Evolutionary conservation across 2,113 vertebrate genomes (phyloP).

Genomic region (Peromyscus maniculatus): DNA sequence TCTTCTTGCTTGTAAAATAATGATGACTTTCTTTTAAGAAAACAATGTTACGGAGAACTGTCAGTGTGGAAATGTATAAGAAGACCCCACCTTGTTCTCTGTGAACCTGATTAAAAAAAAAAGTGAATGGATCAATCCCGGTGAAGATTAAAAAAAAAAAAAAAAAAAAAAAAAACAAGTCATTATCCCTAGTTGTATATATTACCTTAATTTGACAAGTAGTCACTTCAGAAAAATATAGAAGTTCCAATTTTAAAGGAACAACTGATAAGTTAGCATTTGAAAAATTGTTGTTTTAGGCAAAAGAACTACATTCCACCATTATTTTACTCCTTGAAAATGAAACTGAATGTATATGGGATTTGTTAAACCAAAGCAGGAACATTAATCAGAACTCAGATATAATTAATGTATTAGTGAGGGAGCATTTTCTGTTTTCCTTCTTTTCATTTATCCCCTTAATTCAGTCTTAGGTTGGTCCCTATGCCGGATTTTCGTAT

Average conservation of each 20-base stretch:
- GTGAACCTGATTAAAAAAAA: not conserved
- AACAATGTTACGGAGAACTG: not conserved
- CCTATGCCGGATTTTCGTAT: not conserved
- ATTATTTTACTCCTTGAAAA: not conserved
- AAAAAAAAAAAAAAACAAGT: not conserved
- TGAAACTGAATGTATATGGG: not conserved
- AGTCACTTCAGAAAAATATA: not conserved
- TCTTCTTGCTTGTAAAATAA: not conserved
- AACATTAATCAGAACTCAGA: not conserved
- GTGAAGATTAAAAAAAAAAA: too few species aligned
- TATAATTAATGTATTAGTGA: not conserved
- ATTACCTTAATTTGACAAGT: not conserved
- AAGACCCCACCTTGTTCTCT: not conserved
- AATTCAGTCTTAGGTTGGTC: not conserved
- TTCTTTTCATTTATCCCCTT: not conserved
- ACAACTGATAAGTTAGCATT: not conserved
- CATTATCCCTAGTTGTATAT: not conserved
- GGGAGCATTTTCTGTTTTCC: not conserved
- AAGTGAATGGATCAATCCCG: not conserved
- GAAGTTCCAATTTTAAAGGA: not conserved
- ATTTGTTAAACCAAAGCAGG: not conserved
- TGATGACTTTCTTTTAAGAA: not conserved
- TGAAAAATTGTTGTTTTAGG: not conserved
- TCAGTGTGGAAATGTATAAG: not conserved
- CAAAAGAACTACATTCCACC: not conserved